phyloP scores from a whole-genome alignment of 2,113 vertebrate genomes.

The Anolis carolinensis region DNA sequence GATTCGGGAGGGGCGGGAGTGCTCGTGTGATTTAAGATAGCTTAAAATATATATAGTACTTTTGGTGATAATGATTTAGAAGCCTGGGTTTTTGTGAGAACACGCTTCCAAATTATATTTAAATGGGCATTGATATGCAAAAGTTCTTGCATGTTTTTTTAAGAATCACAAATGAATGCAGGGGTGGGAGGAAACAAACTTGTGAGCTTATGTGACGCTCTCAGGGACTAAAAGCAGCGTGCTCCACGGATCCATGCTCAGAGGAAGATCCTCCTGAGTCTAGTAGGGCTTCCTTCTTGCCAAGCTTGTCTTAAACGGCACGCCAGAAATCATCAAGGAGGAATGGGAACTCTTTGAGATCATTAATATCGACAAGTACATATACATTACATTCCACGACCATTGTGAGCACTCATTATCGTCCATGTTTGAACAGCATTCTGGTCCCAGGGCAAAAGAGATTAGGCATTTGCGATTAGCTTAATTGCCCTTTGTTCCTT shows the following conservation, averaged over 20 bases:
- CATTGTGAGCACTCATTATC: not conserved
- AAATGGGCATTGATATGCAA: not conserved
- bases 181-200: not conserved
- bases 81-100: not conserved
- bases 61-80: not conserved
- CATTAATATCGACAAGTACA: not conserved
- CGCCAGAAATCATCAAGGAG: not conserved
- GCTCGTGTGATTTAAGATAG: too few relatives aligned
- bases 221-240: not conserved
- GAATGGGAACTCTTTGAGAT: not conserved
- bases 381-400: not conserved
- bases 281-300: not conserved
- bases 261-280: not conserved
- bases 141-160: not conserved
- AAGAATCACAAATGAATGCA: not conserved
- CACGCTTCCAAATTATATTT: not conserved
- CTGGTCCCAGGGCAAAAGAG: not conserved
- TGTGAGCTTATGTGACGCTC: not conserved
- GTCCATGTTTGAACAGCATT: not conserved
- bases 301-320: not conserved
- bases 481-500: slow-evolving; percentile 27
- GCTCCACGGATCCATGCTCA: not conserved
- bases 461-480: slow-evolving; percentile 39
- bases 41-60: not conserved
- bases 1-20: too few relatives aligned